A percentile compares a stretch with the other conserved stretches of the same genome.
phyloP scores from a whole-genome alignment of 2,113 vertebrate species.

The Archilochus colubris region DNA sequence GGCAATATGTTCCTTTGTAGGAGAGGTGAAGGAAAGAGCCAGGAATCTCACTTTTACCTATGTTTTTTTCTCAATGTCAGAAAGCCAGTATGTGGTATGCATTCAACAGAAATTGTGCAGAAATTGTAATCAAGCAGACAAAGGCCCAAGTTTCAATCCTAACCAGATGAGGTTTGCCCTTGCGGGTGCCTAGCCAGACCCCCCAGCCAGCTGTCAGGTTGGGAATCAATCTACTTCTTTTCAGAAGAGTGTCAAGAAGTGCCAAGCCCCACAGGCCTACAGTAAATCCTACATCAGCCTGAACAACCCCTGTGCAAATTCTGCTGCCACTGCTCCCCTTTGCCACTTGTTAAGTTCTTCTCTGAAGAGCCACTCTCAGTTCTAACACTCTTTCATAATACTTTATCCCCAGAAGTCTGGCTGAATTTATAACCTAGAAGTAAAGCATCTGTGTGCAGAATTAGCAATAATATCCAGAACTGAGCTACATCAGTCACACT shows the following conservation, averaged over 20 bases:
- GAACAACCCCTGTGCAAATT: neutral
- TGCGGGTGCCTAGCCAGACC: neutral
- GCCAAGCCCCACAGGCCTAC: neutral
- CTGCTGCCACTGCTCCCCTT: neutral
- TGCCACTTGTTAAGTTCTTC: neutral
- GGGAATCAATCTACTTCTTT: neutral
- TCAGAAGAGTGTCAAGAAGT: neutral
- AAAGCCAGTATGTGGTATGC: accelerated
- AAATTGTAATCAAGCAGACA: neutral
- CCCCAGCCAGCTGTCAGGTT: neutral
- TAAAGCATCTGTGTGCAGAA: neutral
- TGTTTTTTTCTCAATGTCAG: neutral
- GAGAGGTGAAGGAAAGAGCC: neutral
- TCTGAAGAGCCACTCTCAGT: neutral
- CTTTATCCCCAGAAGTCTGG: neutral
- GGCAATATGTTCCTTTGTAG: neutral
- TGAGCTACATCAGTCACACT: neutral
- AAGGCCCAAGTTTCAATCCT: neutral
- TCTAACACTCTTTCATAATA: neutral
- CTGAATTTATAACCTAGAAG: neutral
- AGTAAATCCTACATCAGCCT: neutral
- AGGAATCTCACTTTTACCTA: neutral
- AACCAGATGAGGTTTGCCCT: neutral
- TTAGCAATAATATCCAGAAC: neutral
- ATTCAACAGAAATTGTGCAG: neutral